phyloP scores from a whole-genome alignment of 2,888 invertebrate genomes.

The Entomobrya proxima region DNA sequence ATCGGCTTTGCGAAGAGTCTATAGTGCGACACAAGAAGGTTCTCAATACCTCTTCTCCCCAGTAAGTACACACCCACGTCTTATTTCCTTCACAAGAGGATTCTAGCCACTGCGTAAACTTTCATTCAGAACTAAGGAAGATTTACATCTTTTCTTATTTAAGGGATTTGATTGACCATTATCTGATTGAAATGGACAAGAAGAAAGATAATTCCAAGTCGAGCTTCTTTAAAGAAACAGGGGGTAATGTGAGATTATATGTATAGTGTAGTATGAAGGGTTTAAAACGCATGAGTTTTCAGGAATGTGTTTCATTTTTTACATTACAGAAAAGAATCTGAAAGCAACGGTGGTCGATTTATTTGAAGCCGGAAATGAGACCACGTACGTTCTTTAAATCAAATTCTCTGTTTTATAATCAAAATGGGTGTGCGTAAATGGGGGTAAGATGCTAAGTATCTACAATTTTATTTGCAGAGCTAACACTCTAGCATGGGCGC shows the following conservation, averaged over 20 bases:
- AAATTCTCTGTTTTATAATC: too few species aligned
- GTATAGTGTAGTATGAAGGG: not conserved
- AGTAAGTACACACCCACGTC: conserved; percentile 1
- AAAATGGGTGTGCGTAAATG: too few species aligned
- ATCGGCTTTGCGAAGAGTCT: conserved; percentile 17
- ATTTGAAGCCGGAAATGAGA: conserved; percentile 67
- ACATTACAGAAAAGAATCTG: conserved; percentile 55
- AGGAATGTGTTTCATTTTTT: not conserved
- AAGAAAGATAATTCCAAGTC: conserved; percentile 63
- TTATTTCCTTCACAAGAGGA: too few species aligned
- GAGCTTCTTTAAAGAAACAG: conserved; percentile 62
- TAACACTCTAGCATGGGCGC: conserved; percentile 50
- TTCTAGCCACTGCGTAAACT: too few species aligned
- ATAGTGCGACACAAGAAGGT: not conserved
- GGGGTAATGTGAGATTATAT: conserved; percentile 45
- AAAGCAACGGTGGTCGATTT: conserved; percentile 57
- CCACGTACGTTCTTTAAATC: conserved; percentile 33
- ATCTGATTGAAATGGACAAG: conserved; percentile 63
- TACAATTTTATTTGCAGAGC: too few species aligned
- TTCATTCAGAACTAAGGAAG: not conserved
- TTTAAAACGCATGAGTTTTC: not conserved
- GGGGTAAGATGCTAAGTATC: too few species aligned
- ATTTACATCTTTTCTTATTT: not conserved
- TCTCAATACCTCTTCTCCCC: not conserved
- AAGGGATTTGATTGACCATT: conserved; percentile 72